These are phyloP conservation scores for Lasioglossum villosulum DNA, from an alignment of 2,888 invertebrate species.

Conservation along the genomic window DNA sequence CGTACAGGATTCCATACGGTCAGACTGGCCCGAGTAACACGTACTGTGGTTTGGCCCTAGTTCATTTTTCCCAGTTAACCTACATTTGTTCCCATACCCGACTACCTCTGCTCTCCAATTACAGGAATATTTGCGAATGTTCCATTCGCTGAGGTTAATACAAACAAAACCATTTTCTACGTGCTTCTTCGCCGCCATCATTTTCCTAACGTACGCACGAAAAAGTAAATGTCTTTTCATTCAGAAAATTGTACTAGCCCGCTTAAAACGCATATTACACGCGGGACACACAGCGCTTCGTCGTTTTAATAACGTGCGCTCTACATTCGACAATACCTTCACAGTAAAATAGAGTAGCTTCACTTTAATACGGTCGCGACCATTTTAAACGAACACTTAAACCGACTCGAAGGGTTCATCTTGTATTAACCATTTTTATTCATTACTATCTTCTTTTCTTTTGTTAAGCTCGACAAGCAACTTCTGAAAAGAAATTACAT, in stretches of 20 bases:
- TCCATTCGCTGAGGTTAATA: slow-evolving; percentile 13
- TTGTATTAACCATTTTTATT: not conserved
- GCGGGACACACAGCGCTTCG: not conserved
- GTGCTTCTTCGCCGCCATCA: not conserved
- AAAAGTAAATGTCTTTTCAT: not conserved
- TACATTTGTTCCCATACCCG: slow-evolving; percentile 15
- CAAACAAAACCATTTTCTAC: slow-evolving; percentile 18
- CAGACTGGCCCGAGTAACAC: slow-evolving; percentile 1
- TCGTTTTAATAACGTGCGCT: not conserved
- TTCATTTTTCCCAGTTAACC: slow-evolving; percentile 26
- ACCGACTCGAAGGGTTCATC: not conserved
- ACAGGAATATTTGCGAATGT: slow-evolving; percentile 30
- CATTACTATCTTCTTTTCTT: not conserved
- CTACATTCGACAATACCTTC: not conserved
- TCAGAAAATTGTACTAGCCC: not conserved
- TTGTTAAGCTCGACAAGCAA: not conserved
- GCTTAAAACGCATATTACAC: not conserved
- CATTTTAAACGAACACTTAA: not conserved
- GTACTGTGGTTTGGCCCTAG: not conserved
- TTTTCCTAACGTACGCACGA: not conserved
- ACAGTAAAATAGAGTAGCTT: not conserved
- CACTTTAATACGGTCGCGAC: not conserved
- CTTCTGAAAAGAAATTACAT: not conserved
- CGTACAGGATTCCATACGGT: not conserved
- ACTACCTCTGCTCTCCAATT: slow-evolving; percentile 5